Percentiles rank a stretch among this genome's conserved stretches.
phyloP scores from a whole-genome alignment of 37 sponge, comb jelly and placozoan genomes.

The Ephydatia muelleri region DNA sequence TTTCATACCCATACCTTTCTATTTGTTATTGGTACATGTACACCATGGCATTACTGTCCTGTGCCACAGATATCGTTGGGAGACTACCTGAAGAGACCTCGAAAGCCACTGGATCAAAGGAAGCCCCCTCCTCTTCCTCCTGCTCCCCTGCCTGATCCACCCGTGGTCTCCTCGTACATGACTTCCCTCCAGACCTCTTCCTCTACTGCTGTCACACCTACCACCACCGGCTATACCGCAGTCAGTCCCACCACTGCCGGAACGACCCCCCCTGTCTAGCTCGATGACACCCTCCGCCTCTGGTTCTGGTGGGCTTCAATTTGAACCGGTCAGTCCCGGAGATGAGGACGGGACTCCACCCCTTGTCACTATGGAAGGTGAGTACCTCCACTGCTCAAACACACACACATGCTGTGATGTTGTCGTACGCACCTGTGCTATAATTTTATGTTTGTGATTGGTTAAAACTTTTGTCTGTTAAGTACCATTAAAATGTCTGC shows the following conservation, averaged over 20 bases:
- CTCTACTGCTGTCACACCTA: neutral
- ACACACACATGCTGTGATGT: neutral
- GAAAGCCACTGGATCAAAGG: constrained; percentile 32
- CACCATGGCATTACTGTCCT: too few species aligned
- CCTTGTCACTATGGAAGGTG: constrained; percentile 13
- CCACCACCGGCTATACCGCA: neutral
- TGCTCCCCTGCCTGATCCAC: neutral
- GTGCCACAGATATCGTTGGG: constrained; percentile 43
- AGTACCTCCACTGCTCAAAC: neutral
- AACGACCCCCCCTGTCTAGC: neutral
- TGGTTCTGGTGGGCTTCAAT: neutral
- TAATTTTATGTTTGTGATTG: neutral
- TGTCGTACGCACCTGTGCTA: constrained; percentile 9
- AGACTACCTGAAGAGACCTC: constrained; percentile 62
- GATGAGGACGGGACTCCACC: constrained; percentile 29
- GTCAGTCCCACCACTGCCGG: neutral
- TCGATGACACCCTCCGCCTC: neutral
- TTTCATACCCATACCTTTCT: neutral
- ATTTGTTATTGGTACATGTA: too few species aligned
- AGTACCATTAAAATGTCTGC: neutral
- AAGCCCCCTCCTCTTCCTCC: neutral
- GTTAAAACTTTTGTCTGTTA: neutral
- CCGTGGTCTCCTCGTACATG: constrained; percentile 2
- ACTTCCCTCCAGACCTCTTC: neutral
- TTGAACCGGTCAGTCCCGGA: constrained; percentile 45